These are phyloP conservation scores for Hylaea fasciaria DNA, from an alignment of 2,888 invertebrate genomes.

Conservation along the genomic window DNA sequence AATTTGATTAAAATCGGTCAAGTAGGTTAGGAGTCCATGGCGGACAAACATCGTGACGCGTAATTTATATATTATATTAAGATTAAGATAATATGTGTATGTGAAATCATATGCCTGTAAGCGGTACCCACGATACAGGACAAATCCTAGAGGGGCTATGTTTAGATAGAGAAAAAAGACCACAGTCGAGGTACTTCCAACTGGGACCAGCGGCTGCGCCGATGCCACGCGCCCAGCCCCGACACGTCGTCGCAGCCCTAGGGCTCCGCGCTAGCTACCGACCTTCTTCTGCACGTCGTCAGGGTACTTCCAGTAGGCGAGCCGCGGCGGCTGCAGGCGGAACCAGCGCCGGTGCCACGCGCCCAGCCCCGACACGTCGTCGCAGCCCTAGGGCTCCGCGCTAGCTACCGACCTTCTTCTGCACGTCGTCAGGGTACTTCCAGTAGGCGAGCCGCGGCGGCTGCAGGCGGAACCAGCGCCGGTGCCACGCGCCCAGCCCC, in stretches of 20 bases:
- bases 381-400: slow-evolving; percentile 87
- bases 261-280: slow-evolving; percentile 52
- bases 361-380: slow-evolving; percentile 97
- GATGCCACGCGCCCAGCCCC: slow-evolving; percentile 98
- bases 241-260: slow-evolving; percentile 95
- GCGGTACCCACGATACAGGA: no score
- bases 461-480: no score
- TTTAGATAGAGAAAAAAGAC: no score
- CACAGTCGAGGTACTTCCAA: slow-evolving; percentile 99
- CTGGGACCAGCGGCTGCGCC: slow-evolving; percentile 94
- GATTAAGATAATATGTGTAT: no score
- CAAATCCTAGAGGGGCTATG: no score
- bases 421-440: slow-evolving; percentile 99
- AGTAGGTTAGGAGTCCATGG: no score
- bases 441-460: slow-evolving; percentile 94
- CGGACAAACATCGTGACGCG: no score
- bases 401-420: slow-evolving; percentile 86
- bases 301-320: slow-evolving; percentile 98
- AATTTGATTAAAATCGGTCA: no score
- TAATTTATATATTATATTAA: no score
- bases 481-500: slow-evolving; percentile 98
- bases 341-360: slow-evolving; percentile 99
- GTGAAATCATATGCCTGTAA: no score
- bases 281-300: slow-evolving; percentile 95
- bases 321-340: no score